A percentile compares a stretch with the other conserved stretches of the same genome.
These are phyloP conservation scores for Parapsyche elsis DNA, from an alignment of 1,140 invertebrate genomes.

Conservation along the genomic window DNA sequence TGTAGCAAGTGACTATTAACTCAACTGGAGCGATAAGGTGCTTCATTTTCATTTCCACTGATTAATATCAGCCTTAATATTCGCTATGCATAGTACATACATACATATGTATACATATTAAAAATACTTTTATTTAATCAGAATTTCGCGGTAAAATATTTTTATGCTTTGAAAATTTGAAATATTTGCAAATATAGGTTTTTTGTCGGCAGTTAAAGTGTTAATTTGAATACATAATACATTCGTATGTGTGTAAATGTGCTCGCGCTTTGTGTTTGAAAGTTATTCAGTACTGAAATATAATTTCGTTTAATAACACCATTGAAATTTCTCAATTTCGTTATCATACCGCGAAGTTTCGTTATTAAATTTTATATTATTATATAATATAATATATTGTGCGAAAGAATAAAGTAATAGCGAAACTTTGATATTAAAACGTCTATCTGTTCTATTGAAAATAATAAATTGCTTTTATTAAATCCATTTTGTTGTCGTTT, in stretches of 20 bases:
- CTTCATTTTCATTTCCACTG: no score
- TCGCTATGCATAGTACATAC: no score
- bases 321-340: slow-evolving; percentile 48
- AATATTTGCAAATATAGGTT: no score
- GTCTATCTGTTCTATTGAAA: slow-evolving; percentile 48
- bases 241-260: not conserved
- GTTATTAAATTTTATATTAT: slow-evolving; percentile 49
- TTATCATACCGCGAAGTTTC: slow-evolving; percentile 47
- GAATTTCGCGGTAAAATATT: no score
- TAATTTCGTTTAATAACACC: slow-evolving; percentile 47
- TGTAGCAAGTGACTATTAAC: no score
- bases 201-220: no score
- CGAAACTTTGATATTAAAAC: slow-evolving; percentile 48
- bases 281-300: slow-evolving; percentile 41
- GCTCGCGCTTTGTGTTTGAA: slow-evolving; percentile 25
- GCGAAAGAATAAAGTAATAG: slow-evolving; percentile 45
- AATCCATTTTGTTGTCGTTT: slow-evolving; percentile 47
- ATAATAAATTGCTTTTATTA: slow-evolving; percentile 50
- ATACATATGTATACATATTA: no score
- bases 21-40: no score
- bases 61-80: no score
- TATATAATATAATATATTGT: slow-evolving; percentile 47
- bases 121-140: no score
- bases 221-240: no score
- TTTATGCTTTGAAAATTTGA: no score